Percentiles rank a stretch among this genome's conserved stretches.
Conservation (phyloP, 2,113 vertebrate genomes). For the Pterocles burchelli region DNA sequence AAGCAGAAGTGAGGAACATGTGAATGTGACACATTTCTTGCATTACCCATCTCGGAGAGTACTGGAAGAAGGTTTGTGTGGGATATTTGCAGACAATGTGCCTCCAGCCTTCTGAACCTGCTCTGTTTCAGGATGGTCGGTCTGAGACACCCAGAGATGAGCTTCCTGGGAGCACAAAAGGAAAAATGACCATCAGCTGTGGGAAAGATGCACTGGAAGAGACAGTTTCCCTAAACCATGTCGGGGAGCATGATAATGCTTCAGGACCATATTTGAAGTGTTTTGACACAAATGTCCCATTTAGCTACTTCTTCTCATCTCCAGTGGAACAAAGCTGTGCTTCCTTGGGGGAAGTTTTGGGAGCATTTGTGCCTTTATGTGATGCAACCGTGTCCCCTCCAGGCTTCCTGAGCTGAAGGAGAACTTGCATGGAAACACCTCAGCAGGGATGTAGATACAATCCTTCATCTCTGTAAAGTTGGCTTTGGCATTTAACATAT, state of each 20-base stretch:
- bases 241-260: neutral
- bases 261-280: fast-evolving
- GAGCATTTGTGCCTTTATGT: neutral
- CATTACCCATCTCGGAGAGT: neutral
- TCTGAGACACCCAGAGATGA: neutral
- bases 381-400: neutral
- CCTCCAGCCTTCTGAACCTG: neutral
- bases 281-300: neutral
- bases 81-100: neutral
- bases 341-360: neutral
- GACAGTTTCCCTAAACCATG: neutral
- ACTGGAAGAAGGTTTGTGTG: neutral
- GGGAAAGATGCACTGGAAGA: fast-evolving
- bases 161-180: neutral
- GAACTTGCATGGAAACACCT: neutral
- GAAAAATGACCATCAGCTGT: neutral
- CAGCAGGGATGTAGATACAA: neutral
- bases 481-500: constrained; percentile 23
- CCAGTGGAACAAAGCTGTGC: neutral
- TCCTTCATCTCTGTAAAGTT: constrained; percentile 5
- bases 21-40: neutral
- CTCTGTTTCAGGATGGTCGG: neutral
- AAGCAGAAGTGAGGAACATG: neutral
- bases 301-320: neutral
- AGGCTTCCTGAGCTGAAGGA: neutral